These are phyloP conservation scores for Leptinotarsa rubiginosa DNA, from an alignment of 2,888 invertebrate genomes.

Conservation along the genomic window DNA sequence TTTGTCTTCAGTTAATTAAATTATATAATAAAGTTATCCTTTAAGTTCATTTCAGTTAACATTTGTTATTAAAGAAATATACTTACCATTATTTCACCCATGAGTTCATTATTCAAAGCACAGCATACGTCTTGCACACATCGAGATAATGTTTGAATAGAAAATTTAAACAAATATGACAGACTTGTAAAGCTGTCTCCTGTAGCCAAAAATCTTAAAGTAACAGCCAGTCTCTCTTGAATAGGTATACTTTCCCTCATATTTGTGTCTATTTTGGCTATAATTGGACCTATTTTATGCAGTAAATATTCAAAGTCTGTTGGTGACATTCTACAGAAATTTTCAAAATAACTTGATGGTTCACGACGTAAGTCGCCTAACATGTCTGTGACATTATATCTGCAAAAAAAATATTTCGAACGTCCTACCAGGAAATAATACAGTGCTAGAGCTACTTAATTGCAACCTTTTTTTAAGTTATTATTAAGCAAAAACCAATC, in stretches of 20 bases:
- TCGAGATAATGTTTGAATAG: conserved; percentile 34
- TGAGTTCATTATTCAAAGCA: conserved; percentile 32
- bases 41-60: conserved; percentile 9
- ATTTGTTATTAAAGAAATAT: conserved; percentile 7
- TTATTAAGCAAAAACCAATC: background rate
- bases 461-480: conserved; percentile 1
- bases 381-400: conserved; percentile 25
- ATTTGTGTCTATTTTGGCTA: conserved; percentile 46
- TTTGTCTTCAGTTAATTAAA: background rate
- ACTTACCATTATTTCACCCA: conserved; percentile 32
- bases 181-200: conserved; percentile 38
- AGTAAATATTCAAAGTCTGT: conserved; percentile 47
- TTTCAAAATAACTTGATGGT: conserved; percentile 42
- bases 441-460: conserved; percentile 12
- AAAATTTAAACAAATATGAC: conserved; percentile 35
- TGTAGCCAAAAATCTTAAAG: conserved; percentile 36
- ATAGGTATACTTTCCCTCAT: conserved; percentile 43
- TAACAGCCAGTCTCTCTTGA: conserved; percentile 34
- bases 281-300: conserved; percentile 40
- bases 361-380: conserved; percentile 23
- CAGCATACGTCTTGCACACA: conserved; percentile 35
- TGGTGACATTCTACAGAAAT: conserved; percentile 47
- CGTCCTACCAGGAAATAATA: conserved; percentile 4
- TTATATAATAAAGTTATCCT: conserved; percentile 3
- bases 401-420: conserved; percentile 19